Evolutionary conservation across 2,113 vertebrate genomes (phyloP).

Genomic region (Alethe diademata): DNA sequence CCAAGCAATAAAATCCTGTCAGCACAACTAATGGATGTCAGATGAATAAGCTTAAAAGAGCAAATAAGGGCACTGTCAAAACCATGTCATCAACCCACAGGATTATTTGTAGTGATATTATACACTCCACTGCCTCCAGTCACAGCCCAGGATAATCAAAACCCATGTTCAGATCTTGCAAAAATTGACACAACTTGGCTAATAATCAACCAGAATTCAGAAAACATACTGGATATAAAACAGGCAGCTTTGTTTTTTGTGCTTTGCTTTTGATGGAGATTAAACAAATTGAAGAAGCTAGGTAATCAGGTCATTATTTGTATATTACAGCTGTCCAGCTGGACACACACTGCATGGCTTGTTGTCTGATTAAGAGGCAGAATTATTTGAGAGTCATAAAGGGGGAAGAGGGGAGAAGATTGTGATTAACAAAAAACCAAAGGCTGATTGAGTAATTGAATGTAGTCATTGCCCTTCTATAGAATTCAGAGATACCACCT

Average conservation of each 20-base stretch:
- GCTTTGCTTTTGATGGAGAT: constrained; percentile 78
- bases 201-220: constrained; percentile 72
- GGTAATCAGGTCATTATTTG: constrained; percentile 79
- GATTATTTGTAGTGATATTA: constrained; percentile 57
- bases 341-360: constrained; percentile 72
- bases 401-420: not conserved
- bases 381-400: not conserved
- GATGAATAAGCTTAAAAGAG: constrained; percentile 60
- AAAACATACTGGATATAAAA: constrained; percentile 62
- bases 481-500: not conserved
- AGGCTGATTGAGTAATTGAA: constrained; percentile 3
- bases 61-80: constrained; percentile 69
- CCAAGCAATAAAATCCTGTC: constrained; percentile 63
- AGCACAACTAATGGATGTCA: constrained; percentile 66
- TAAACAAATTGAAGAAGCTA: constrained; percentile 73
- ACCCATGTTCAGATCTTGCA: constrained; percentile 48
- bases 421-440: not conserved
- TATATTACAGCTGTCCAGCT: constrained; percentile 84
- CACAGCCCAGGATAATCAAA: constrained; percentile 51
- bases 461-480: not conserved
- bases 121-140: constrained; percentile 61
- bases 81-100: constrained; percentile 60
- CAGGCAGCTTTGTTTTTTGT: constrained; percentile 76
- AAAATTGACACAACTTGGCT: constrained; percentile 53
- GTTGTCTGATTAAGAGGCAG: constrained; percentile 62